phyloP scores from a whole-genome alignment of 2,888 invertebrate genomes.

The Eupithecia dodoneata region DNA sequence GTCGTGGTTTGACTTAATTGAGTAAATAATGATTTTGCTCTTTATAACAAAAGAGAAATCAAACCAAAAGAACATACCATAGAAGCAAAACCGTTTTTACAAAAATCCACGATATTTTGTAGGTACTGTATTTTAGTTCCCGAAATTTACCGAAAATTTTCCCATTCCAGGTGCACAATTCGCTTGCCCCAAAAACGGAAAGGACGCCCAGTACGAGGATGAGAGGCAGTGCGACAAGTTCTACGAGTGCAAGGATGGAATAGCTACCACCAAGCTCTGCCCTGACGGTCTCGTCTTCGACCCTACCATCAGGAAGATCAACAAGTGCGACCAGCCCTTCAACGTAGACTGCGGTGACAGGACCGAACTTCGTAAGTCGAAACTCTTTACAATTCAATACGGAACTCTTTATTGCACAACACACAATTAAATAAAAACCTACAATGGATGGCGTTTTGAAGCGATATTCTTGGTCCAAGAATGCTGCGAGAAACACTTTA shows the following conservation, averaged over 20 bases:
- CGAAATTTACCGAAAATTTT: conserved; percentile 3
- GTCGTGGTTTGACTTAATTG: not conserved
- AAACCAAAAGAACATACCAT: too few relatives aligned
- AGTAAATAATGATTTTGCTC: not conserved
- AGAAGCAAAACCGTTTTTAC: not conserved
- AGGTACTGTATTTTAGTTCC: not conserved
- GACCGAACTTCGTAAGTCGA: conserved; percentile 92
- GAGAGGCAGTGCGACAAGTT: conserved; percentile 93
- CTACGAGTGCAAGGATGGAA: conserved; percentile 90
- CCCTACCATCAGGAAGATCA: conserved; percentile 91
- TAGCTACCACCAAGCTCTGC: conserved; percentile 89
- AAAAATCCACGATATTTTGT: too few relatives aligned
- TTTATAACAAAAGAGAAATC: not conserved
- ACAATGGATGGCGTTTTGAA: too few relatives aligned
- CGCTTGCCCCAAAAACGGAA: conserved; percentile 87
- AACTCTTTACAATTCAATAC: too few relatives aligned
- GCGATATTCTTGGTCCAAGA: too few relatives aligned
- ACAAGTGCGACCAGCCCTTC: conserved; percentile 97
- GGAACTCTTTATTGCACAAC: not conserved
- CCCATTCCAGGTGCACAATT: conserved; percentile 82
- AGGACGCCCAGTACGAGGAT: conserved; percentile 90
- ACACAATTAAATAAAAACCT: too few relatives aligned
- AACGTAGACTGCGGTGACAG: conserved; percentile 96
- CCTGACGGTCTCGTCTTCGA: conserved; percentile 96
- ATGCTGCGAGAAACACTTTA: too few relatives aligned